Conservation (phyloP, 30 jellyfish, hydroid and myxozoan genomes). For the Cassiopea xamachana region DNA sequence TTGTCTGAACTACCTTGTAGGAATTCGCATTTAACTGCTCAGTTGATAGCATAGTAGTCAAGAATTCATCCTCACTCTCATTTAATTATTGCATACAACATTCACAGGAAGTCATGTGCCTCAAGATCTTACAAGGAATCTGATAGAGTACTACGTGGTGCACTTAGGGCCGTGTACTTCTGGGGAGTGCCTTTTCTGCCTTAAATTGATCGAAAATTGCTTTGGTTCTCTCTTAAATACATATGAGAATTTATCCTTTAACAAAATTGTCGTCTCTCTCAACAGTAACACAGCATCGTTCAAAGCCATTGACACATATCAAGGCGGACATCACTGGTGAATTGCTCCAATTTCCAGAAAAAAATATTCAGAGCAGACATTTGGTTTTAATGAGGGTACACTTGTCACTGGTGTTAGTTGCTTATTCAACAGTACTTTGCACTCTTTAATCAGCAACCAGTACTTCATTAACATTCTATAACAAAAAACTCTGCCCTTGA, state of each 20-base stretch:
- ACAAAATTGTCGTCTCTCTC: no score
- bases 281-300: no score
- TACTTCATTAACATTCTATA: not conserved
- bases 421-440: not conserved
- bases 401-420: not conserved
- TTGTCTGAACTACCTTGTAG: constrained; percentile 18
- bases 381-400: not conserved
- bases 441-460: not conserved
- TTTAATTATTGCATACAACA: constrained; percentile 14
- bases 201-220: constrained; percentile 3
- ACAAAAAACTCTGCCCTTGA: not conserved
- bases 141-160: not conserved
- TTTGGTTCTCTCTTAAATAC: not conserved
- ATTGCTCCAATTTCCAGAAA: not conserved
- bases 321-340: no score
- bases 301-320: no score
- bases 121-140: not conserved
- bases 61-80: constrained; percentile 47
- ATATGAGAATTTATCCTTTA: no score
- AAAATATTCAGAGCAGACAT: not conserved
- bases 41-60: constrained; percentile 37
- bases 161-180: constrained; percentile 1
- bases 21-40: constrained; percentile 43
- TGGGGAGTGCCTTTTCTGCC: constrained; percentile 18
- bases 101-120: constrained; percentile 36